A percentile compares a stretch with the other conserved stretches of the same genome.
Evolutionary conservation across 2,888 invertebrate genomes (phyloP).

Genomic region (Argyresthia albistria): DNA sequence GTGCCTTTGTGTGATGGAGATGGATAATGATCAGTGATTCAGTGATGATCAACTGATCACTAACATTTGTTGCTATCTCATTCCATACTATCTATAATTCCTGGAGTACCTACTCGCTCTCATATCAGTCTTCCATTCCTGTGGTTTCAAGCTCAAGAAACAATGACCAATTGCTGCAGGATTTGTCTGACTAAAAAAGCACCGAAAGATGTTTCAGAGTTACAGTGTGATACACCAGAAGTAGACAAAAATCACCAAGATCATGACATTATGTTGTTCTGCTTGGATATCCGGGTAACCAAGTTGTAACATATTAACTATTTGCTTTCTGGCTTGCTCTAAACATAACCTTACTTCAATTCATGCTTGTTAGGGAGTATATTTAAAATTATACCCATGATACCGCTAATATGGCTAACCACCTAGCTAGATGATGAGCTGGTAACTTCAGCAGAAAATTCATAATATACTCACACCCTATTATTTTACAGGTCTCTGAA

Average conservation of each 20-base stretch:
- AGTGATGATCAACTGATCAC: too few species aligned
- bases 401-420: too few species aligned
- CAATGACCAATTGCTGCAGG: slow-evolving; percentile 21
- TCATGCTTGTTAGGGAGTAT: background rate
- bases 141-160: too few species aligned
- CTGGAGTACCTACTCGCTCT: too few species aligned
- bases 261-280: slow-evolving; percentile 36
- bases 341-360: background rate
- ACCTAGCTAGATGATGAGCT: background rate
- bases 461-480: background rate
- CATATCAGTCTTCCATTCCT: too few species aligned
- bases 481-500: slow-evolving; percentile 10
- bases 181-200: slow-evolving; percentile 30
- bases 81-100: too few species aligned
- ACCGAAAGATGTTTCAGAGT: slow-evolving; percentile 28
- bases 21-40: too few species aligned
- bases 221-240: slow-evolving; percentile 17
- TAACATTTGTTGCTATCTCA: too few species aligned
- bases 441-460: slow-evolving; percentile 8
- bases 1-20: too few species aligned
- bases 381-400: background rate
- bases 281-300: slow-evolving; percentile 40
- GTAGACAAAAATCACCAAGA: slow-evolving; percentile 17
- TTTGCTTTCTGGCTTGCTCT: background rate
- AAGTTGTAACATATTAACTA: too few species aligned